Conservation (phyloP, 2,888 invertebrate species). For the Asteroscopus sphinx region DNA sequence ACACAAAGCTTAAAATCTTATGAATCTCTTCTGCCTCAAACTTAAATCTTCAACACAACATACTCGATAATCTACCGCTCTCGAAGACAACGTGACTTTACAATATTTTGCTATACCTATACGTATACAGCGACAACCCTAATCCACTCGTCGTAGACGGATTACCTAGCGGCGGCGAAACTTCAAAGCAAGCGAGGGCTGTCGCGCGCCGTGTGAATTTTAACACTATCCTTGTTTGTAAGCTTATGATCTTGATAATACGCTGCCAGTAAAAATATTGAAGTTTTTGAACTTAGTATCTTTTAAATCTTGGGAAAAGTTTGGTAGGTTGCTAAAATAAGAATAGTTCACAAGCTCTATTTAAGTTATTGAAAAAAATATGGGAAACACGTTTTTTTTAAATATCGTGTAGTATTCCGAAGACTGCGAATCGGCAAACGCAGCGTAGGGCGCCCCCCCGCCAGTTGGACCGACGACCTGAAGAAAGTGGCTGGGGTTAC, state of each 20-base stretch:
- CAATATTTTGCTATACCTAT: conserved; percentile 47
- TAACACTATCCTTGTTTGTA: conserved; percentile 58
- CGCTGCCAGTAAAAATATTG: conserved; percentile 48
- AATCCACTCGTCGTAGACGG: conserved; percentile 63
- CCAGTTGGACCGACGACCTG: no score
- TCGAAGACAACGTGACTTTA: conserved; percentile 50
- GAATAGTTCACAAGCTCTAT: conserved; percentile 1
- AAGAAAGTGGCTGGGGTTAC: no score
- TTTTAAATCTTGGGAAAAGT: conserved; percentile 30
- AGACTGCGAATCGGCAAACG: no score
- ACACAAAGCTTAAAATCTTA: conserved; percentile 8
- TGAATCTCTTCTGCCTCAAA: conserved; percentile 10
- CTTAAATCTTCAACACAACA: conserved; percentile 22
- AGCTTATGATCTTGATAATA: conserved; percentile 64
- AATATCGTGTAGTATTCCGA: no score
- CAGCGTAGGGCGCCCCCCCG: no score
- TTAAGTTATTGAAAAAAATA: background rate
- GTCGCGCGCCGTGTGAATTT: conserved; percentile 71
- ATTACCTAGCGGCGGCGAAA: conserved; percentile 73
- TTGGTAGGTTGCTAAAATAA: conserved; percentile 3
- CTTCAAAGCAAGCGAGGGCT: conserved; percentile 73
- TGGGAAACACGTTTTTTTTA: no score
- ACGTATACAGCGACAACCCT: conserved; percentile 54
- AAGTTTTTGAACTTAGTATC: conserved; percentile 33
- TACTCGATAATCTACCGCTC: conserved; percentile 46